These are phyloP conservation scores for Drosophila recens DNA, from an alignment of 2,888 invertebrate genomes.

Conservation along the genomic window DNA sequence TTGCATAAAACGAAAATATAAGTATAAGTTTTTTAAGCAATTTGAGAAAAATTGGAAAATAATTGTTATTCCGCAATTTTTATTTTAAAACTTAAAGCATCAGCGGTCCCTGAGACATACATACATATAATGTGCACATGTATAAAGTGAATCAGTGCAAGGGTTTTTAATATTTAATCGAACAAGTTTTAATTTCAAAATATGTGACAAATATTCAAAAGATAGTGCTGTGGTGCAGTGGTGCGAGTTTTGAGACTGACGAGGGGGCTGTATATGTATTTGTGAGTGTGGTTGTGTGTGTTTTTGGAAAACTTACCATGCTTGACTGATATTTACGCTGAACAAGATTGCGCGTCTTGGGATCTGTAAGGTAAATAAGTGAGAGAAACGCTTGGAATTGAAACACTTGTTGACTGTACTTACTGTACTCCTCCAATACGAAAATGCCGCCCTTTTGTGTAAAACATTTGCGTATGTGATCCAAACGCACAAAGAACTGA, in stretches of 20 bases:
- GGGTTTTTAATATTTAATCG: neutral
- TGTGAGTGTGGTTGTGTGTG: neutral
- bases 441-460: conserved; percentile 99
- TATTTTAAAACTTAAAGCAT: neutral
- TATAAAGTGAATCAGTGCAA: conserved; percentile 15
- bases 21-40: too few relatives aligned
- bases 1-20: too few relatives aligned
- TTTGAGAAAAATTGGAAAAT: too few relatives aligned
- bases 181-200: neutral
- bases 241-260: conserved; percentile 11
- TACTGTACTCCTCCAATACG: conserved; percentile 99
- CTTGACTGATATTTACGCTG: conserved; percentile 98
- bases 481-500: conserved; percentile 99
- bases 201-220: conserved; percentile 2
- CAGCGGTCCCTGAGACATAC: neutral
- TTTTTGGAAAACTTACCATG: conserved; percentile 91
- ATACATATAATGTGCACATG: conserved; percentile 1
- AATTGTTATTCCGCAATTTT: neutral
- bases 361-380: conserved; percentile 89
- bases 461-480: conserved; percentile 99
- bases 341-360: conserved; percentile 97
- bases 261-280: neutral
- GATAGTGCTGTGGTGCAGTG: conserved; percentile 14
- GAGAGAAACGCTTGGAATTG: neutral
- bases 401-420: conserved; percentile 86